Percentiles rank a stretch among this genome's conserved stretches.
These are phyloP conservation scores for Danio kyathit DNA, from an alignment of 2,797 vertebrate genomes.

Conservation along the genomic window DNA sequence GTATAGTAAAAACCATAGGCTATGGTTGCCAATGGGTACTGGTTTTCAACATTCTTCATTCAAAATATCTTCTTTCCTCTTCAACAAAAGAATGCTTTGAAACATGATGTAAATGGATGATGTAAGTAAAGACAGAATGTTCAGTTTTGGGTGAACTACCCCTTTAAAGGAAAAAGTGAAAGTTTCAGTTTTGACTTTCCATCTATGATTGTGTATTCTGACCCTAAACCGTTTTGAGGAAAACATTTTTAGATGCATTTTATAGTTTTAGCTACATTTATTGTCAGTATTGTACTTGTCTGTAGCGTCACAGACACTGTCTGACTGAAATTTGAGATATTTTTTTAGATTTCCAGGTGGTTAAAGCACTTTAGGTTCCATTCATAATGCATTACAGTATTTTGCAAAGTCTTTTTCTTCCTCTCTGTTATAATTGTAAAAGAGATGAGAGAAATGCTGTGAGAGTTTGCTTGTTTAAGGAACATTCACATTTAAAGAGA, in stretches of 20 bases:
- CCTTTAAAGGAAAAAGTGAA: slow-evolving; percentile 68
- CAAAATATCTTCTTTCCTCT: too few relatives aligned
- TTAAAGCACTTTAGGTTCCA: slow-evolving; percentile 21
- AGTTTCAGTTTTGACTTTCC: slow-evolving; percentile 65
- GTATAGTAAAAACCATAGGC: too few relatives aligned
- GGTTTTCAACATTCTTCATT: too few relatives aligned
- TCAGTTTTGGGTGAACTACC: too few relatives aligned
- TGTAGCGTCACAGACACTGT: neutral
- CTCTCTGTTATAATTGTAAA: neutral
- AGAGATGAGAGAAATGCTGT: neutral
- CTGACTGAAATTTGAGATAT: neutral
- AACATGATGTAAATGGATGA: too few relatives aligned
- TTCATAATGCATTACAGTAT: slow-evolving; percentile 6
- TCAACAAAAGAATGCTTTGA: too few relatives aligned
- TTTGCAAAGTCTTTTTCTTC: neutral
- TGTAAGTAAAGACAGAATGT: too few relatives aligned
- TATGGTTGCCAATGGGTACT: too few relatives aligned
- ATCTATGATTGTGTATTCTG: slow-evolving; percentile 25
- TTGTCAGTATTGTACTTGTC: slow-evolving; percentile 15
- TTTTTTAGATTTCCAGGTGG: neutral
- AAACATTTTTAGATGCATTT: slow-evolving; percentile 5
- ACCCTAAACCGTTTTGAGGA: neutral
- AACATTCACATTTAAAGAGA: neutral
- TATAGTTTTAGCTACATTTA: neutral
- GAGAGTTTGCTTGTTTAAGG: neutral